These are phyloP conservation scores for Trachelus stipa DNA, from an alignment of 2,888 invertebrate genomes.

Conservation along the genomic window DNA sequence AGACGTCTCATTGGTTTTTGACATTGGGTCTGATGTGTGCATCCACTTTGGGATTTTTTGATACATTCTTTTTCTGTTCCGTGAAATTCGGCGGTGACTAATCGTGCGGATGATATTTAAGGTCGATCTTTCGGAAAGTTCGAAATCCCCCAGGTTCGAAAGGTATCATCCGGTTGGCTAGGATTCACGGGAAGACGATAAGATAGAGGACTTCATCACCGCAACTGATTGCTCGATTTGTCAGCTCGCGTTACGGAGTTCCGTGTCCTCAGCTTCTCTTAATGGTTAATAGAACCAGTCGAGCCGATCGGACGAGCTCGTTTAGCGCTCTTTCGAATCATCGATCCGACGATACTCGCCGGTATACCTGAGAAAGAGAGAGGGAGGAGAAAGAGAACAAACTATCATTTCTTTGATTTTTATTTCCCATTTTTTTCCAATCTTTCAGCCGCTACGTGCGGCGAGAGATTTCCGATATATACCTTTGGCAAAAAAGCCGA, in stretches of 20 bases:
- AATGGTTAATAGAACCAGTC: conserved; percentile 49
- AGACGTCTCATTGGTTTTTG: too few relatives aligned
- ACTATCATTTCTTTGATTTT: too few relatives aligned
- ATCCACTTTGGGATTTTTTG: too few relatives aligned
- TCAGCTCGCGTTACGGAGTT: conserved; percentile 39
- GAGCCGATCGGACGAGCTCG: conserved; percentile 44
- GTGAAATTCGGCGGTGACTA: conserved; percentile 32
- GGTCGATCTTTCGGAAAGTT: conserved; percentile 50
- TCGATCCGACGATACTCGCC: not conserved
- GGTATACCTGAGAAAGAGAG: too few relatives aligned
- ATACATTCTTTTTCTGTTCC: conserved; percentile 4
- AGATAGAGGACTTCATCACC: conserved; percentile 60
- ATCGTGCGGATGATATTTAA: conserved; percentile 58
- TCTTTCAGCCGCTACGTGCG: too few relatives aligned
- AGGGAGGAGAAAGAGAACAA: too few relatives aligned
- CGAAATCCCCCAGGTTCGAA: conserved; percentile 14
- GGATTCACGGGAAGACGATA: conserved; percentile 40
- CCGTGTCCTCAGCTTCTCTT: conserved; percentile 25
- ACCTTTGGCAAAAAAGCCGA: too few relatives aligned
- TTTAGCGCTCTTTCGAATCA: conserved; percentile 23
- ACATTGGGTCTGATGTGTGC: too few relatives aligned
- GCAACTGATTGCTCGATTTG: conserved; percentile 62
- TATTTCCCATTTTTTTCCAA: too few relatives aligned
- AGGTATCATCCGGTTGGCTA: conserved; percentile 29
- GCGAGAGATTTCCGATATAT: too few relatives aligned